Base-by-base conservation (phyloP, 2,797 vertebrate species). In the Enteromius anoplus region DNA sequence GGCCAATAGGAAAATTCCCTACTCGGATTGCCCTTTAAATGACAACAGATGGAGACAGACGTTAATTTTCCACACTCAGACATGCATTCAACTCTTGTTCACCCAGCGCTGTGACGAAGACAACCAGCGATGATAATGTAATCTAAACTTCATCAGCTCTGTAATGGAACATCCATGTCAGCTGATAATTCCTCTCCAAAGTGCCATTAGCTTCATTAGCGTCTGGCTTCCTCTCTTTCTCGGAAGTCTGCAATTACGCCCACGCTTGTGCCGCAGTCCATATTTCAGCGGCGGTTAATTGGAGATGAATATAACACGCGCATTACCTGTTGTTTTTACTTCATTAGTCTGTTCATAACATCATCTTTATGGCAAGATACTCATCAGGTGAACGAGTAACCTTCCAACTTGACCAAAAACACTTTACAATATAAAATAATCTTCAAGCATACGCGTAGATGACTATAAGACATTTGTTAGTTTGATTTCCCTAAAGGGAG, bases 81-180 rank as follows among this genome's bases (percentile, higher is more conserved):
- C 45, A 11, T 0, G 12, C 12, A 32, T 65, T 81, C 45, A 62
- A 26, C 69, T 75, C 45, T 75, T 82, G 45, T 66, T 66, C 60
- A 66, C 47, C 51, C 65, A 14, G 19, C 21, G 5, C 29, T 14
- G 40, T 60, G 51, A 78, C 26, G 83, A 40, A 85, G 76, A 83
- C 68, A 62, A 21, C 53, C 21, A 55, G 62, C 23, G 23, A 37
- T 72, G 70, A 72, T 62, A 72, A 66, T 68, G 62, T 75, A 58
- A 76, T 66, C 72, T 42, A 26, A 53, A 82, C 71, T 53, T 76
- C 72, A 75, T 68, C 34, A 32, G 47, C 32, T 15, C 17, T 3
- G 62, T 84, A 80, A 85, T 82, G 79, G 60, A 78, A 77, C 84
- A 85, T 85, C 71, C 60, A 78, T 66, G 73, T 81, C 71, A 73